A percentile compares a stretch with the other conserved stretches of the same genome.
These are phyloP conservation scores for Drosophila meridionalis DNA, from an alignment of 2,888 invertebrate genomes.

Conservation along the genomic window DNA sequence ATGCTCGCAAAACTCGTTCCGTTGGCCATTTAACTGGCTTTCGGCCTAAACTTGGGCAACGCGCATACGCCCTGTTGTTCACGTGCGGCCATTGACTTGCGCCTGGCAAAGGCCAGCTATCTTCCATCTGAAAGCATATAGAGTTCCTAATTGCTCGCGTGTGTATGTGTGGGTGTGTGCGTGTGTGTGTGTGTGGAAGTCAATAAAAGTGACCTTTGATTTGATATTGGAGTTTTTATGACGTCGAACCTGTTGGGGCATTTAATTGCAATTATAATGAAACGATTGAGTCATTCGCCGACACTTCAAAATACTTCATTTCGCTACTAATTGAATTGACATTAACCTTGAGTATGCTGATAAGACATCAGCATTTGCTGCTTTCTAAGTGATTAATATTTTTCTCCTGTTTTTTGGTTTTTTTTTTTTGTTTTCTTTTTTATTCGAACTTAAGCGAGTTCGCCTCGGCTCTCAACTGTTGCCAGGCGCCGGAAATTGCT, in stretches of 20 bases:
- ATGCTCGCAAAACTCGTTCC: slow-evolving; percentile 37
- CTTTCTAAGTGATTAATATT: slow-evolving; percentile 58
- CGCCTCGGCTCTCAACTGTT: slow-evolving; percentile 22
- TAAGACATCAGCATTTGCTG: neutral
- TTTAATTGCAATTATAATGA: slow-evolving; percentile 18
- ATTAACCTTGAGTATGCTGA: slow-evolving; percentile 10
- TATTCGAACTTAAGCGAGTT: slow-evolving; percentile 13
- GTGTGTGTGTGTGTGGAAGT: slow-evolving; percentile 3
- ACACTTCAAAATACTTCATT: slow-evolving; percentile 61
- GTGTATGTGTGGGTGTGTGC: neutral
- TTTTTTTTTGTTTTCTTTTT: slow-evolving; percentile 4
- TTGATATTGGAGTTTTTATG: slow-evolving; percentile 48
- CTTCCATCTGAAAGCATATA: slow-evolving; percentile 41
- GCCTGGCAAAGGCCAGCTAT: slow-evolving; percentile 9
- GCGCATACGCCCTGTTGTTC: slow-evolving; percentile 51
- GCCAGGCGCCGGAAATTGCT: slow-evolving; percentile 12
- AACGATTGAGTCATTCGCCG: slow-evolving; percentile 33
- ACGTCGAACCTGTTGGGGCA: slow-evolving; percentile 61
- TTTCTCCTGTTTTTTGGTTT: neutral
- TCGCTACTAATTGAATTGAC: slow-evolving; percentile 62
- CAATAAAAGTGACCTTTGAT: slow-evolving; percentile 33
- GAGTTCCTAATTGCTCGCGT: slow-evolving; percentile 27
- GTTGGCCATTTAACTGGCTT: slow-evolving; percentile 33
- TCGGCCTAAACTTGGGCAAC: slow-evolving; percentile 7
- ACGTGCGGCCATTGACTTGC: slow-evolving; percentile 48